A percentile compares a stretch with the other conserved stretches of the same genome.
phyloP scores from a whole-genome alignment of 2,113 vertebrate genomes.

The Scytalopus superciliaris region DNA sequence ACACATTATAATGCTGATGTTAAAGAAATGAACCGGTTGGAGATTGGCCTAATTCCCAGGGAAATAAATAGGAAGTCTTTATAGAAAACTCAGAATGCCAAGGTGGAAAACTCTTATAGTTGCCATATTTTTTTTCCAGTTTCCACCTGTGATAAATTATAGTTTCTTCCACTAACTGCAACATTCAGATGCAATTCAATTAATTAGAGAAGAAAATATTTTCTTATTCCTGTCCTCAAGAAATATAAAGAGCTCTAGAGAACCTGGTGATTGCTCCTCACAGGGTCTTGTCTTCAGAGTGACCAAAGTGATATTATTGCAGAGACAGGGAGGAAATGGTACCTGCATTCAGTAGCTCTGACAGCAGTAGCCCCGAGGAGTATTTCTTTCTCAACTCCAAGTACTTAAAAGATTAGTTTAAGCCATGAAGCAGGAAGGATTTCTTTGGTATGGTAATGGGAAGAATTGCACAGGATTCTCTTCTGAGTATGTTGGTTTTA shows the following conservation, averaged over 20 bases:
- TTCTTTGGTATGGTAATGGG: neutral
- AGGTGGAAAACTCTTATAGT: neutral
- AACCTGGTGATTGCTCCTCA: neutral
- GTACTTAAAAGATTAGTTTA: neutral
- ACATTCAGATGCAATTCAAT: neutral
- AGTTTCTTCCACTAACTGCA: neutral
- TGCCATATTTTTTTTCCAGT: neutral
- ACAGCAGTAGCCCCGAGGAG: neutral
- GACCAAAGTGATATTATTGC: neutral
- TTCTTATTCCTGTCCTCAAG: neutral
- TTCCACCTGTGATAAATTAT: neutral
- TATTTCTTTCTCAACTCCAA: neutral
- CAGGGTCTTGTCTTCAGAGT: neutral
- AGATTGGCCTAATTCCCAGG: neutral
- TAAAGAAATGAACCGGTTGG: neutral
- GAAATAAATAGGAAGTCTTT: neutral
- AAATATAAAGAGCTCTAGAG: neutral
- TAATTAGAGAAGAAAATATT: neutral
- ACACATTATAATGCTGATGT: neutral
- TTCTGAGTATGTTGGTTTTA: neutral
- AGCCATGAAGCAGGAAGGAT: neutral
- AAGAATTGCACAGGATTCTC: neutral
- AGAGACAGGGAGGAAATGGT: neutral
- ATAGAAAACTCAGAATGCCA: neutral
- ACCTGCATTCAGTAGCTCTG: neutral